Conservation (phyloP, 1,140 invertebrate genomes). For the Eumeta japonica region DNA sequence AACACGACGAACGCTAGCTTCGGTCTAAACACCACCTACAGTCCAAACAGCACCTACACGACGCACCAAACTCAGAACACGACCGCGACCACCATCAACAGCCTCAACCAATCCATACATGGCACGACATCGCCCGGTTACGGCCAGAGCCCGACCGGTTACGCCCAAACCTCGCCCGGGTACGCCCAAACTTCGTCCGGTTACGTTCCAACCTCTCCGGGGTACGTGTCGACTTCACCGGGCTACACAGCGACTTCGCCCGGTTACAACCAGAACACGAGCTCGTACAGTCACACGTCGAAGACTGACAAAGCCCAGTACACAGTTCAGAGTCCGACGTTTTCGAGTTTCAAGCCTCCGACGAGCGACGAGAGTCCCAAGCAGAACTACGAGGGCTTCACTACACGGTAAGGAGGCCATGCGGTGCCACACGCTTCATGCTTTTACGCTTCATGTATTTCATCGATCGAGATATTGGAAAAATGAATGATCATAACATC, state of each 20-base stretch:
- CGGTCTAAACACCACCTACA: conserved; percentile 47
- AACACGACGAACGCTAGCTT: conserved; percentile 41
- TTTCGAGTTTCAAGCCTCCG: conserved; percentile 43
- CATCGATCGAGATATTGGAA: no score
- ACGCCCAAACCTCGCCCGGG: conserved; percentile 8
- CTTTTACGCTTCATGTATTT: no score
- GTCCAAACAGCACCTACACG: conserved; percentile 41
- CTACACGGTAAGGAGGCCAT: conserved; percentile 57
- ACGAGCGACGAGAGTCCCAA: conserved; percentile 30
- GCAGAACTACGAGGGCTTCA: conserved; percentile 62
- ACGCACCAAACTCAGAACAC: conserved; percentile 16
- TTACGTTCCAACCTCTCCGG: conserved; percentile 16
- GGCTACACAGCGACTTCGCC: conserved; percentile 6
- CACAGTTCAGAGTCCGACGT: conserved; percentile 40
- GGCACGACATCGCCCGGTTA: conserved; percentile 8
- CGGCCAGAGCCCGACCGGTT: neutral
- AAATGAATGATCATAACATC: no score
- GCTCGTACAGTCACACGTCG: no score
- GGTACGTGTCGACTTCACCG: conserved; percentile 6
- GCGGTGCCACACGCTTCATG: no score
- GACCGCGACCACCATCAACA: conserved; percentile 13
- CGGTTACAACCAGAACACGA: conserved; percentile 9
- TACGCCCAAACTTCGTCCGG: conserved; percentile 2
- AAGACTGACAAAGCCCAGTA: conserved; percentile 18
- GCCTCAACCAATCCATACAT: conserved; percentile 20